A percentile compares a stretch with the other conserved stretches of the same genome.
phyloP scores from a whole-genome alignment of 1,140 invertebrate species.

The Aphidius gifuensis region DNA sequence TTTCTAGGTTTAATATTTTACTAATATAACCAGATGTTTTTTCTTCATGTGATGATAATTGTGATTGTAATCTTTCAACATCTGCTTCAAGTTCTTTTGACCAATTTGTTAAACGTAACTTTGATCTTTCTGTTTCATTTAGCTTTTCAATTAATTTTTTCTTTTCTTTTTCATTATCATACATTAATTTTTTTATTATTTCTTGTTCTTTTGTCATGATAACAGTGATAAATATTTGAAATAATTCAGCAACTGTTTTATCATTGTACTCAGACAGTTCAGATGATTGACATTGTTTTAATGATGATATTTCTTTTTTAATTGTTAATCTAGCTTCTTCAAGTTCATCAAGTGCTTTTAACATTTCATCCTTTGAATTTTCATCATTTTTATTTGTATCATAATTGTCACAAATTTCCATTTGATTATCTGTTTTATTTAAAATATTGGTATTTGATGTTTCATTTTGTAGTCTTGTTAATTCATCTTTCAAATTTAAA shows the following conservation, averaged over 20 bases:
- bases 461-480: slow-evolving; percentile 25
- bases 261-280: slow-evolving; percentile 22
- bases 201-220: slow-evolving; percentile 44
- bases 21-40: slow-evolving; percentile 26
- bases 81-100: slow-evolving; percentile 40
- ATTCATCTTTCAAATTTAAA: slow-evolving; percentile 27
- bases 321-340: slow-evolving; percentile 31
- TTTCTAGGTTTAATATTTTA: slow-evolving; percentile 22
- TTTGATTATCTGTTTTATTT: slow-evolving; percentile 3
- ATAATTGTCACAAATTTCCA: slow-evolving; percentile 1
- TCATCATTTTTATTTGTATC: slow-evolving; percentile 1
- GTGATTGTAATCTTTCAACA: slow-evolving; percentile 40
- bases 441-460: slow-evolving; percentile 5
- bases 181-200: slow-evolving; percentile 34
- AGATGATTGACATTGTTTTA: slow-evolving; percentile 22
- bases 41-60: slow-evolving; percentile 30
- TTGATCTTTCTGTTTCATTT: slow-evolving; percentile 33
- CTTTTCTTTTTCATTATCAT: slow-evolving; percentile 27
- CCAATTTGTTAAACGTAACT: slow-evolving; percentile 36
- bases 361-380: slow-evolving; percentile 18
- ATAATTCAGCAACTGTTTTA: slow-evolving; percentile 34
- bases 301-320: slow-evolving; percentile 39
- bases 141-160: slow-evolving; percentile 36
- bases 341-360: slow-evolving; percentile 33
- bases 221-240: slow-evolving; percentile 34